Evolutionary conservation across 2,797 vertebrate species (phyloP).

Genomic region (Acanthurus tractus): DNA sequence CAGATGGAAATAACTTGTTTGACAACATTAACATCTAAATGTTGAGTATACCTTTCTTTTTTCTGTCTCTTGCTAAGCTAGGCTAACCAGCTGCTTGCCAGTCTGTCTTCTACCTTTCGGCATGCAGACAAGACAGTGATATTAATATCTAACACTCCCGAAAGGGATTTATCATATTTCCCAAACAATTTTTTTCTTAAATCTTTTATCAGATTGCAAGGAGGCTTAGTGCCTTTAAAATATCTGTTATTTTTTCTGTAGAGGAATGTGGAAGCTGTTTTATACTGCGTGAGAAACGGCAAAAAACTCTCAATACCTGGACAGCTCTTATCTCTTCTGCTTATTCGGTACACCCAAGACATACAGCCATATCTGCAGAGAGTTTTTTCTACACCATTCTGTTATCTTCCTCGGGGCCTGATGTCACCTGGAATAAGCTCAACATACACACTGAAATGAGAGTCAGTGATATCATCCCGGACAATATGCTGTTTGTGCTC

Average conservation of each 20-base stretch:
- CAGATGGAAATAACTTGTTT: background rate
- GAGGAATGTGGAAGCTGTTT: conserved; percentile 24
- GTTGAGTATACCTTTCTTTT: background rate
- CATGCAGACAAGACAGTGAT: background rate
- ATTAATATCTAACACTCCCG: background rate
- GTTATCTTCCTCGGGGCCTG: conserved; percentile 28
- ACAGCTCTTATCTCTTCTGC: conserved; percentile 5
- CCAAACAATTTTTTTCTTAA: background rate
- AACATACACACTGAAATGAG: conserved; percentile 45
- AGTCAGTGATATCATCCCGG: conserved; percentile 55
- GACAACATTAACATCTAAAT: background rate
- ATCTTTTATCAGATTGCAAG: conserved; percentile 16
- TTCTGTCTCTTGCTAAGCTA: background rate
- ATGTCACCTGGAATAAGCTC: conserved; percentile 56
- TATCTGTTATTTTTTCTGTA: conserved; percentile 21
- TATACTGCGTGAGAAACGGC: conserved; percentile 29
- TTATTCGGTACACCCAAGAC: background rate
- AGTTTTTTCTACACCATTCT: conserved; percentile 16
- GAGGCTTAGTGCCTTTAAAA: background rate
- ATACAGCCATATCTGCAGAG: background rate
- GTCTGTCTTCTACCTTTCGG: background rate
- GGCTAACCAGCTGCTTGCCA: background rate
- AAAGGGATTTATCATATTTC: background rate
- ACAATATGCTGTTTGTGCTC: conserved; percentile 63
- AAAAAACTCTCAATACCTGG: conserved; percentile 19